Evolutionary conservation across 1,140 invertebrate genomes (phyloP).

Genomic region (Melipona quadrifasciata): DNA sequence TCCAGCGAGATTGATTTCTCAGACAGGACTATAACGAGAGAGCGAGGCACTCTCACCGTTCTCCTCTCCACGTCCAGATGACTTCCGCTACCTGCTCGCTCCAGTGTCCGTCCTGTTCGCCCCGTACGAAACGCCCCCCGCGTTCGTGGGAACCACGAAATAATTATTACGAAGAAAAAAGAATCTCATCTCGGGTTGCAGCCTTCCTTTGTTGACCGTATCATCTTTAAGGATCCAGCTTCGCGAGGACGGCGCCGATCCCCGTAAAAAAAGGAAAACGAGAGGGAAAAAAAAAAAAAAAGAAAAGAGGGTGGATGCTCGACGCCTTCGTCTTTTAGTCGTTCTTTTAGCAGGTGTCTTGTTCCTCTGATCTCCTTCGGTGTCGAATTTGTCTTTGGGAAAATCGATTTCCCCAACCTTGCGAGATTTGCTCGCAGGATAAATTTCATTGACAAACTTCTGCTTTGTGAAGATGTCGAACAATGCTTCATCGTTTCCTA

Average conservation of each 20-base stretch:
- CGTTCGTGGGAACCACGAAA: slow-evolving; percentile 80
- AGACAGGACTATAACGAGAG: slow-evolving; percentile 71
- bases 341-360: slow-evolving; percentile 72
- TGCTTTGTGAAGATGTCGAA: not conserved
- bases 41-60: slow-evolving; percentile 72
- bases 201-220: slow-evolving; percentile 78
- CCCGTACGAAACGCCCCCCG: slow-evolving; percentile 78
- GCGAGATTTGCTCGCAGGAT: not conserved
- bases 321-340: slow-evolving; percentile 63
- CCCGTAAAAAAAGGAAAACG: slow-evolving; percentile 64
- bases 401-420: slow-evolving; percentile 46
- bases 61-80: slow-evolving; percentile 59
- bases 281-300: not conserved
- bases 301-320: slow-evolving; percentile 9
- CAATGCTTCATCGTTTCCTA: not conserved
- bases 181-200: slow-evolving; percentile 77
- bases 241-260: slow-evolving; percentile 55
- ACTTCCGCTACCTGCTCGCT: slow-evolving; percentile 70
- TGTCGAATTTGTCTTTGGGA: slow-evolving; percentile 51
- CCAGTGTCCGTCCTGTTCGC: slow-evolving; percentile 67
- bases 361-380: slow-evolving; percentile 22
- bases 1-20: slow-evolving; percentile 78
- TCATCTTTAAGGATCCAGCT: slow-evolving; percentile 78
- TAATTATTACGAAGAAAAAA: slow-evolving; percentile 79
- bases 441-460: not conserved